These are phyloP conservation scores for Epinotia ramella DNA, from an alignment of 2,888 invertebrate genomes.

Conservation along the genomic window DNA sequence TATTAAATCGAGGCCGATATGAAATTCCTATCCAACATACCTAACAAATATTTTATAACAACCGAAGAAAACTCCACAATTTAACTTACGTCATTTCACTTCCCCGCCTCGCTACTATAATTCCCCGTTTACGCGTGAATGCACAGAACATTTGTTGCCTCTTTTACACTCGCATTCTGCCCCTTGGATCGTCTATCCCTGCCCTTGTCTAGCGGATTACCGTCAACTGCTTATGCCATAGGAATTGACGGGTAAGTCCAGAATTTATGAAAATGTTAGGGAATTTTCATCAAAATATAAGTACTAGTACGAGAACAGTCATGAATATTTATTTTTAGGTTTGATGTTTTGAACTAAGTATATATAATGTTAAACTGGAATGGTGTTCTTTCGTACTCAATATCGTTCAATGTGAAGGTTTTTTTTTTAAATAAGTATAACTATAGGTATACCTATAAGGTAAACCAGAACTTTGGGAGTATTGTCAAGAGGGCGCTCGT, in stretches of 20 bases:
- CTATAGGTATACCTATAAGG: no score
- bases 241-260: conserved; percentile 75
- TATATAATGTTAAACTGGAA: conserved; percentile 19
- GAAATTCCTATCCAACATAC: conserved; percentile 1
- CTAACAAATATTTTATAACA: not conserved
- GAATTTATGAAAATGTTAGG: conserved; percentile 65
- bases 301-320: conserved; percentile 33
- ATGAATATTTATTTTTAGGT: conserved; percentile 38
- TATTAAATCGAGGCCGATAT: not conserved
- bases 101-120: conserved; percentile 66
- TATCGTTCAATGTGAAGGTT: no score
- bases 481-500: no score
- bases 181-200: conserved; percentile 70
- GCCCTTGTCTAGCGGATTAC: conserved; percentile 75
- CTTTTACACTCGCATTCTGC: conserved; percentile 69
- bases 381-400: not conserved
- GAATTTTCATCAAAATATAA: conserved; percentile 54
- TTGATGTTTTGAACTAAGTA: conserved; percentile 19
- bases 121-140: conserved; percentile 81
- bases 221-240: conserved; percentile 78
- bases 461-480: no score
- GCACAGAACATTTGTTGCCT: conserved; percentile 80
- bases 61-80: conserved; percentile 25
- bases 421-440: no score
- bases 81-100: conserved; percentile 70